Evolutionary conservation across 1,140 invertebrate genomes (phyloP), one percentile per base, ranked within the genome.

Genomic region (Harlomillsia oculata): DNA sequence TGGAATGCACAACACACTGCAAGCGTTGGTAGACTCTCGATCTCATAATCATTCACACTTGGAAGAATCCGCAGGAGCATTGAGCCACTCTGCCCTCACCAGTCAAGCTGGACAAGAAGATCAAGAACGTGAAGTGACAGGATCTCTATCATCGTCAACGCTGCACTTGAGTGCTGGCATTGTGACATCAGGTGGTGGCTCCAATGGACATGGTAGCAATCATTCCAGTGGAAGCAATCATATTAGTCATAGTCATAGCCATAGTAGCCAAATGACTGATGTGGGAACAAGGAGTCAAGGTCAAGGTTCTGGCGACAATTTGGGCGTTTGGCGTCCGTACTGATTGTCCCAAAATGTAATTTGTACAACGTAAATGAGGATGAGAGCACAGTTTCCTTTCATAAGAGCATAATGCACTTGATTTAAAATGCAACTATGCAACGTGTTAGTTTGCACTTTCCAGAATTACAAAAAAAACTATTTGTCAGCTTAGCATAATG

Each of bases 271-370:
- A 48, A 48, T 48, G 45, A 32, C 45, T 9, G 45, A 48, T 18
- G 53, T 49, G 6, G 43, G 18, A 34, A 45, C 37, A 18, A 50
- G 40, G 16, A 18, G 52, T 13, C 39, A 52, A 16, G 49, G 41
- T 8, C 36, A 25, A 4, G 32, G 29, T 34, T 11, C 49, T 9
- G 46, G 37, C 3, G 60, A 62, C 28, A 59, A 40, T 53, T 44
- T 62, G 29, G 39, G 51, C 25, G 60, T 62, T 14, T 62, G 60
- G 60, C 29, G 60, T 32, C 60, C 60, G 16, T 62, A 62, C 28
- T 62, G 37, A 54, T 11, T 25, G 3, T 20, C 13, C 6, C n/a
- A n/a, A n/a, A n/a, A n/a, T n/a, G n/a, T n/a, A n/a, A n/a, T n/a
- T n/a, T n/a, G n/a, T n/a, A n/a, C n/a, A n/a, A n/a, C n/a, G n/a